A percentile compares a stretch with the other conserved stretches of the same genome.
phyloP scores from a whole-genome alignment of 2,113 vertebrate genomes.

The Nycticorax nycticorax region DNA sequence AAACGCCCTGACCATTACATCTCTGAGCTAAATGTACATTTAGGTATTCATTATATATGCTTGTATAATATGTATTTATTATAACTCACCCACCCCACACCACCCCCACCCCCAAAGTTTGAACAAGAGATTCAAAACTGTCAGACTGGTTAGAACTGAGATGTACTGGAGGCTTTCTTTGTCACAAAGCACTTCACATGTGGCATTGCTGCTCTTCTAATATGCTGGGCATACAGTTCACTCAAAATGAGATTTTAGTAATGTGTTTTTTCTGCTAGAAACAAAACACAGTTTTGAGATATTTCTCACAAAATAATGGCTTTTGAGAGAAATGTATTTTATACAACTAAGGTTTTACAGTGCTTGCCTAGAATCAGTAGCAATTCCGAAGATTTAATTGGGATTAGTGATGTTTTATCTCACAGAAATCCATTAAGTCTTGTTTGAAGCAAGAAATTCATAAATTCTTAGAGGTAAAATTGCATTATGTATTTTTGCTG shows the following conservation, averaged over 20 bases:
- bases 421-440: conserved; percentile 29
- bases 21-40: not conserved
- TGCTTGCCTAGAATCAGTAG: not conserved
- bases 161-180: not conserved
- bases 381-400: conserved; percentile 17
- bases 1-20: fast-evolving
- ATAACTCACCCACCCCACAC: not conserved
- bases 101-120: not conserved
- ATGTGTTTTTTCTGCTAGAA: not conserved
- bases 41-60: not conserved
- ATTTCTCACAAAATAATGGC: not conserved
- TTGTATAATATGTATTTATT: not conserved
- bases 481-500: conserved; percentile 7
- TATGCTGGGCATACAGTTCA: not conserved
- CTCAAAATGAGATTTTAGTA: not conserved
- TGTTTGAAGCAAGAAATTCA: conserved; percentile 25
- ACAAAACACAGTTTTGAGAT: not conserved
- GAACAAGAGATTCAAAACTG: not conserved
- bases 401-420: conserved; percentile 36
- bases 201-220: not conserved
- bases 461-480: conserved; percentile 22
- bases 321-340: not conserved
- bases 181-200: not conserved
- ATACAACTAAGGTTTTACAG: not conserved
- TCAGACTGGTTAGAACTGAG: not conserved